Evolutionary conservation across 2,113 vertebrate species (phyloP).

Genomic region (Melanocharis versteri): DNA sequence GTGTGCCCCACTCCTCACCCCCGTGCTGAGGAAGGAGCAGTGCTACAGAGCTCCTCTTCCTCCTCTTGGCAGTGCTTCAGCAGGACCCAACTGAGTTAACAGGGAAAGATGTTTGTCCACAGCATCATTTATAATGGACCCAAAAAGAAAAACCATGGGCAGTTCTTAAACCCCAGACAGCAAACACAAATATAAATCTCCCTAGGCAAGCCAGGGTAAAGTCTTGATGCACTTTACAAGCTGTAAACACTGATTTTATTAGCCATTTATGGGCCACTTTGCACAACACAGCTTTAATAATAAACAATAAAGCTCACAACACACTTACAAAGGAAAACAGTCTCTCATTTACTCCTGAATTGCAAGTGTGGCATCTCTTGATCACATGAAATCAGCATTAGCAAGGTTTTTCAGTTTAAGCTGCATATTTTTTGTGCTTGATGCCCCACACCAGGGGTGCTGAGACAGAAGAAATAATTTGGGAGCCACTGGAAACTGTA

Average conservation of each 20-base stretch:
- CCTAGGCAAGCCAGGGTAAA: conserved; percentile 52
- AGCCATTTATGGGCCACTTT: conserved; percentile 76
- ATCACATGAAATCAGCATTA: conserved; percentile 23
- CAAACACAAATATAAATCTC: conserved; percentile 58
- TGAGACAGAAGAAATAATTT: background rate
- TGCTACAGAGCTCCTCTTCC: background rate
- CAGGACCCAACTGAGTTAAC: background rate
- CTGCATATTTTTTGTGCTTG: background rate
- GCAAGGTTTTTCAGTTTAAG: background rate
- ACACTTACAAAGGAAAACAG: conserved; percentile 63
- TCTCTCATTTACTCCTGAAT: conserved; percentile 60
- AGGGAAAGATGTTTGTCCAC: background rate
- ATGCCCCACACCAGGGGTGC: background rate
- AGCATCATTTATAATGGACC: background rate
- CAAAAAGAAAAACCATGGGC: background rate
- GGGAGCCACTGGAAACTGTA: background rate
- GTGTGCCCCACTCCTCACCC: background rate
- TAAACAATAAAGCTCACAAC: conserved; percentile 74
- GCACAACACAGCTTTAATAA: conserved; percentile 73
- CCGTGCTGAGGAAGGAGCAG: background rate
- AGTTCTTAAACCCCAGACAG: conserved; percentile 33
- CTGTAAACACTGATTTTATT: conserved; percentile 77
- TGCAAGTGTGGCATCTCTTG: conserved; percentile 9
- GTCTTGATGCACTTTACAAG: conserved; percentile 72
- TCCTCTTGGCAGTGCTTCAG: background rate